Conservation (phyloP, 1,140 invertebrate species). For the Apis mellifera region Amel_HAv3.1 CM009939.2:10290001-10290500, state of each 20-base stretch:
- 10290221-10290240: conserved; percentile 30
- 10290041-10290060: neutral
- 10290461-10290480: no score
- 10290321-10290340: neutral
- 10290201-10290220: conserved; percentile 10
- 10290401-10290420: no score
- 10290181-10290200: conserved; percentile 40
- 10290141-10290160: conserved; percentile 14
- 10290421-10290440: no score
- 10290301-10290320: neutral
- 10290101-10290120: conserved; percentile 17
- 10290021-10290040: conserved; percentile 2
- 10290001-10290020: conserved; percentile 7
- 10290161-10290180: conserved; percentile 28
- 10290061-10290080: neutral
- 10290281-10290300: neutral
- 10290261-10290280: neutral
- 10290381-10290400: neutral
- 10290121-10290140: neutral
- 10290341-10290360: conserved; percentile 1
- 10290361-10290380: neutral
- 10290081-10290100: conserved; percentile 27
- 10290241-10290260: conserved; percentile 1
- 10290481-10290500: no score
- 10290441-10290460: no score